These are phyloP conservation scores for Alviniconcha strummeri DNA, from an alignment of 2,888 invertebrate species.

Conservation along the genomic window DNA sequence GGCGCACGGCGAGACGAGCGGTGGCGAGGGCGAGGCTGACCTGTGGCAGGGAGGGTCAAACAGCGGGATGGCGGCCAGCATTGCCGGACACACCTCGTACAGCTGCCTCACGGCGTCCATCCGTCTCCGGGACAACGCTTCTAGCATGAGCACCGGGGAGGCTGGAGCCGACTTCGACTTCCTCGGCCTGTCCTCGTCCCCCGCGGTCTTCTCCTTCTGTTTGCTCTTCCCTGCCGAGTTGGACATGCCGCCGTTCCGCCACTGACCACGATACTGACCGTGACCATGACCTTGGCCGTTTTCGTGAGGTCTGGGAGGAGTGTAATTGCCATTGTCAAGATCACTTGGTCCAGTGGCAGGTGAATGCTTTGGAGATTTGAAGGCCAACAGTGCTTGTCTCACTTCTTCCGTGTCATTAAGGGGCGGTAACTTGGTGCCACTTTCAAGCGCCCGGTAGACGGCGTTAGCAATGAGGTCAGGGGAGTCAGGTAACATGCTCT, in stretches of 20 bases:
- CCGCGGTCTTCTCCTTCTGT: not conserved
- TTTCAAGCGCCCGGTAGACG: slow-evolving; percentile 20
- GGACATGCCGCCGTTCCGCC: not conserved
- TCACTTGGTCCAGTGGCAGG: no score
- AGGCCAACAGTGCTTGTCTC: slow-evolving; percentile 8
- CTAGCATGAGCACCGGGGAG: slow-evolving; percentile 22
- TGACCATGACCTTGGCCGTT: no score
- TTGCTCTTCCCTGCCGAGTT: not conserved
- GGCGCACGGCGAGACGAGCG: not conserved
- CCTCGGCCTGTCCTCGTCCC: not conserved
- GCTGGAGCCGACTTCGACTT: not conserved
- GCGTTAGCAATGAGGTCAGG: not conserved
- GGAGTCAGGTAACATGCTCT: not conserved
- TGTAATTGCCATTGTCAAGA: no score
- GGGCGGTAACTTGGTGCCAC: slow-evolving; percentile 15
- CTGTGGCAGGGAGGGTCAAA: not conserved
- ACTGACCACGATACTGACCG: not conserved
- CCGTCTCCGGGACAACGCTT: slow-evolving; percentile 26
- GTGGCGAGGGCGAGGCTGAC: not conserved
- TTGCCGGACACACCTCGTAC: slow-evolving; percentile 20
- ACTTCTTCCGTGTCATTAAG: slow-evolving; percentile 1
- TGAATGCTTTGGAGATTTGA: not conserved
- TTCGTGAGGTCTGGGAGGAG: not conserved
- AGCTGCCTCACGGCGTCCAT: slow-evolving; percentile 30
- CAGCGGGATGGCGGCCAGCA: slow-evolving; percentile 28